Evolutionary conservation across 2,888 invertebrate genomes (phyloP), one percentile per base, ranked within the genome.

Genomic region (Perizoma flavofasciatum): DNA sequence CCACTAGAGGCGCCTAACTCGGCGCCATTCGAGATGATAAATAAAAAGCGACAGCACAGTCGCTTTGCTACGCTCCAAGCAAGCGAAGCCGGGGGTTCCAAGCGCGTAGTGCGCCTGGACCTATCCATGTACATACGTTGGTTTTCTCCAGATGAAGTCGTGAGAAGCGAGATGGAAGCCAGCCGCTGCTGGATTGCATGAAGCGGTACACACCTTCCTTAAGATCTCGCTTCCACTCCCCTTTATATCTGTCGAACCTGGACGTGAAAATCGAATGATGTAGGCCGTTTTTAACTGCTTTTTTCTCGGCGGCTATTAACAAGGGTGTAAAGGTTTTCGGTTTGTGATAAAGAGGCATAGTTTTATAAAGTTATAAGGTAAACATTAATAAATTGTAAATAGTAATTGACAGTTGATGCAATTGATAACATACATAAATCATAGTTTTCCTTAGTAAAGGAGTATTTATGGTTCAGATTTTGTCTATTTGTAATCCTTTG

Each of bases 201-300:
- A 22, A 22, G 22, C 22, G 22, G 4, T 47, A 47, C 37, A 41
- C 63, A 90, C 91, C 91, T 78, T 91, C 81, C 70, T 89, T 92
- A 33, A 79, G 73, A 73, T 94, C 93, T 41, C 86, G 77, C 61
- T 88, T 92, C 94, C 95, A 95, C 44, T 94, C 93, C 0, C 95
- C 95, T 52, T 88, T 85, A 67, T 94, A 95, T 73, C 81, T 91
- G 75, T 92, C 92, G 11, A 89, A 86, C 47, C 82, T 80, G 0
- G 92, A 85, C 11, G 91, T 93, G 68, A 93, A 94, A 71, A 95
- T 89, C 0, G 93, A 81, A 68, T 93, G 92, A 53, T 93, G 90
- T 32, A 93, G 72, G 8, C 94, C 94, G 72, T 94, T 93, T 76
- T 93, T 94, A 4, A 89, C 76, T 3, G 93, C 78, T 61, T 79